These are phyloP conservation scores for Branchinecta lynchi DNA, from an alignment of 1,140 invertebrate genomes.

Conservation along the genomic window DNA sequence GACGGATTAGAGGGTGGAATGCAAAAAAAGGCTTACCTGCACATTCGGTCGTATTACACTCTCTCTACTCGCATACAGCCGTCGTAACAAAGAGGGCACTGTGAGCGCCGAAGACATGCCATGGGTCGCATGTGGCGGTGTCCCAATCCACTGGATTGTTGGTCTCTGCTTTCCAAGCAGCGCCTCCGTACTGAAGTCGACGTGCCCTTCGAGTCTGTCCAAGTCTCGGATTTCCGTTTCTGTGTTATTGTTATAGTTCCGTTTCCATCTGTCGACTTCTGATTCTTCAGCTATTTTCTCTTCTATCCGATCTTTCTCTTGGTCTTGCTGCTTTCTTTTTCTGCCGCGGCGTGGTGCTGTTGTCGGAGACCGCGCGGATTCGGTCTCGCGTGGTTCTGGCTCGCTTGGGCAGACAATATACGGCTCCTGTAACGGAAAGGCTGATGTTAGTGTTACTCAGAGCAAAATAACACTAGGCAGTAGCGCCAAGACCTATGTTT, in stretches of 20 bases:
- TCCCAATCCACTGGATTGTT: slow-evolving; percentile 83
- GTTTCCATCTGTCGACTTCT: not conserved
- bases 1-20: slow-evolving; percentile 34
- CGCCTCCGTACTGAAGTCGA: slow-evolving; percentile 68
- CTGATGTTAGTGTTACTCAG: not conserved
- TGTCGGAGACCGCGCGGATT: not conserved
- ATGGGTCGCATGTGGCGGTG: slow-evolving; percentile 33
- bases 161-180: slow-evolving; percentile 52
- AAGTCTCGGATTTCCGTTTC: not conserved
- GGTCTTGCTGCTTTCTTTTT: not conserved
- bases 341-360: not conserved
- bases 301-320: not conserved
- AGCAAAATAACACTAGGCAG: too few relatives aligned
- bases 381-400: not conserved
- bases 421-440: not conserved
- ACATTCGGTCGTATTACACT: slow-evolving; percentile 82
- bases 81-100: slow-evolving; percentile 68
- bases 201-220: not conserved
- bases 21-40: slow-evolving; percentile 39
- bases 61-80: slow-evolving; percentile 80
- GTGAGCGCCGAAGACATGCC: slow-evolving; percentile 38
- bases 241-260: not conserved
- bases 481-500: too few relatives aligned
- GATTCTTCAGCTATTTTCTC: not conserved
- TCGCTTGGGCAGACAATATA: not conserved